Conservation (phyloP, 37 sponge, comb jelly and placozoan genomes). For the Spongia lamella region DNA sequence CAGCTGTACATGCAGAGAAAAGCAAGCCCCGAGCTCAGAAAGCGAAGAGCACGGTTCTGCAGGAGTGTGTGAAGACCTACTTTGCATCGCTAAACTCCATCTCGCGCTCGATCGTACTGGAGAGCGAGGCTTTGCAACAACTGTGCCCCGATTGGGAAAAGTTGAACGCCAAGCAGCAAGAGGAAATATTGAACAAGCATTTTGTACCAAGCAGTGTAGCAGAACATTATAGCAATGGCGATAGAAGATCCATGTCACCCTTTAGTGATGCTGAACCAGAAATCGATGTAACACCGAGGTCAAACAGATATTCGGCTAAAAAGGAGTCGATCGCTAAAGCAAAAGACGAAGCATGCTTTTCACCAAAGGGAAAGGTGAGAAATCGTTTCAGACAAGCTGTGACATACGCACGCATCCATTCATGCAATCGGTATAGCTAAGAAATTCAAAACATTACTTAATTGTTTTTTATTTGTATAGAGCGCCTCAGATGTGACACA, state of each 20-base stretch:
- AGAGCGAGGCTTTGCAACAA: constrained; percentile 64
- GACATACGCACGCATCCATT: too few relatives aligned
- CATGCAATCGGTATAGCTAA: too few relatives aligned
- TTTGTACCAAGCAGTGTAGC: constrained; percentile 55
- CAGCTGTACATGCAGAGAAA: neutral
- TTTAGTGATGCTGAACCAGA: too few relatives aligned
- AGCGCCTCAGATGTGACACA: too few relatives aligned
- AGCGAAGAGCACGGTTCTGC: constrained; percentile 15
- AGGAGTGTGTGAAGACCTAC: constrained; percentile 32
- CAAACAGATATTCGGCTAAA: too few relatives aligned
- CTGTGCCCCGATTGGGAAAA: constrained; percentile 40
- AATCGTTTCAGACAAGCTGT: too few relatives aligned
- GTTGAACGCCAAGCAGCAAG: constrained; percentile 40
- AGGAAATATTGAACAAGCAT: constrained; percentile 65
- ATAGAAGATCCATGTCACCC: neutral
- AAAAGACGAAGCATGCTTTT: too few relatives aligned
- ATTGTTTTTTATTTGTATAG: too few relatives aligned
- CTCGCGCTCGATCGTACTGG: constrained; percentile 66
- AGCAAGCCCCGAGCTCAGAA: neutral
- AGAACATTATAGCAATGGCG: constrained; percentile 23
- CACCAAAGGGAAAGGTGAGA: too few relatives aligned
- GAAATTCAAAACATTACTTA: too few relatives aligned
- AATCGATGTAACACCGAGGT: too few relatives aligned
- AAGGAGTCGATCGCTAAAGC: too few relatives aligned
- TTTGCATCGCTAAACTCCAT: constrained; percentile 63